phyloP scores from a whole-genome alignment of 2,113 vertebrate species.

The Bostrychus sinensis region DNA sequence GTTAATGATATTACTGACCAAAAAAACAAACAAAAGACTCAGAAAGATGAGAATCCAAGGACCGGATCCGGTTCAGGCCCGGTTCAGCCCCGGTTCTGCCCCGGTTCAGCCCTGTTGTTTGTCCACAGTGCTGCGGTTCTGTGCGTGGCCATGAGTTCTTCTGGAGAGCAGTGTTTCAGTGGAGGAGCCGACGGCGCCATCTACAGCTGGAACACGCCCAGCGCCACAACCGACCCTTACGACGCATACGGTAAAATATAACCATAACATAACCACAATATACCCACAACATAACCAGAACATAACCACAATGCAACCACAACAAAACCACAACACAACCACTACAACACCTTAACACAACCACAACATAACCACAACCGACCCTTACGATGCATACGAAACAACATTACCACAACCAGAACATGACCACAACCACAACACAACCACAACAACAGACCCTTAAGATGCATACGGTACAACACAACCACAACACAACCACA shows the following conservation, averaged over 20 bases:
- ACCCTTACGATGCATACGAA: constrained; percentile 68
- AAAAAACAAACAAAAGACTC: no score
- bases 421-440: not conserved
- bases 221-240: constrained; percentile 91
- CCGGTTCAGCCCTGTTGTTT: not conserved
- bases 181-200: constrained; percentile 90
- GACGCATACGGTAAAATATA: constrained; percentile 96
- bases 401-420: no score
- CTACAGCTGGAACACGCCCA: constrained; percentile 94
- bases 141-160: constrained; percentile 92
- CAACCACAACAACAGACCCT: no score
- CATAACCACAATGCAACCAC: not conserved
- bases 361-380: not conserved
- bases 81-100: not conserved
- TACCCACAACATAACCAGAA: no score
- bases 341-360: no score
- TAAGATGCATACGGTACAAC: not conserved
- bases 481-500: no score
- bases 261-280: no score
- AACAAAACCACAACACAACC: no score
- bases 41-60: no score
- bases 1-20: no score
- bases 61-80: no score
- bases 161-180: constrained; percentile 93
- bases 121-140: constrained; percentile 87